Evolutionary conservation across 2,797 vertebrate species (phyloP), one percentile per base, ranked within the genome.

Genomic region (Sandelia bainsii): DNA sequence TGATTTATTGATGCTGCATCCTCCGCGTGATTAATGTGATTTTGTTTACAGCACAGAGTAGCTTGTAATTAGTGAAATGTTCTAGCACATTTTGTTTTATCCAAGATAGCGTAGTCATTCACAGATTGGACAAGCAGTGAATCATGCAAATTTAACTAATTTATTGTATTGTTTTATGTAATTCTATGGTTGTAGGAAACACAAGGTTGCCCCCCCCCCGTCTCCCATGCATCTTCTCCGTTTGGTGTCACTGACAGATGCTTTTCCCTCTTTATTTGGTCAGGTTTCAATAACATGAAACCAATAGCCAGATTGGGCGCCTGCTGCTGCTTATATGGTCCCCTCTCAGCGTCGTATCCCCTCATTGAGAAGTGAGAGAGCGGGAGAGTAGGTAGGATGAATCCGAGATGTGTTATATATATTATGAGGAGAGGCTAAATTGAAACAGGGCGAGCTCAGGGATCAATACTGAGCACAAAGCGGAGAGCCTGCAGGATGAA

Each of bases 381-480:
- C 72, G 29, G 69, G 64, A 62, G 54, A 37, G 53, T 75, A 80
- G 75, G 77, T 27, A 34, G 61, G 72, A 87, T 86, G 85, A 91
- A 88, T 91, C 84, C 77, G 82, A 91, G 82, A 81, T 84, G 88
- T 92, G 89, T 91, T 91, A 83, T 87, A 83, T 87, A 89, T 91
- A 86, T 91, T 89, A 90, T 91, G 82, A 91, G 87, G 91, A 85
- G 81, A 89, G 84, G 82, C 87, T 91, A 92, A 92, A 92, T 91
- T 90, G 82, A 90, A 93, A 92, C 84, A 86, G 83, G 77, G 80
- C 84, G 77, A 78, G 84, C 83, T 85, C 60, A 2, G 79, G 86
- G 89, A 93, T 91, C 91, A 87, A 93, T 92, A 93, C 86, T 45
- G 63, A 85, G 80, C 80, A 81, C 14, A 52, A 63, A 91, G 86